phyloP scores from a whole-genome alignment of 2,113 vertebrate species.

The Mastomys natalensis region DNA sequence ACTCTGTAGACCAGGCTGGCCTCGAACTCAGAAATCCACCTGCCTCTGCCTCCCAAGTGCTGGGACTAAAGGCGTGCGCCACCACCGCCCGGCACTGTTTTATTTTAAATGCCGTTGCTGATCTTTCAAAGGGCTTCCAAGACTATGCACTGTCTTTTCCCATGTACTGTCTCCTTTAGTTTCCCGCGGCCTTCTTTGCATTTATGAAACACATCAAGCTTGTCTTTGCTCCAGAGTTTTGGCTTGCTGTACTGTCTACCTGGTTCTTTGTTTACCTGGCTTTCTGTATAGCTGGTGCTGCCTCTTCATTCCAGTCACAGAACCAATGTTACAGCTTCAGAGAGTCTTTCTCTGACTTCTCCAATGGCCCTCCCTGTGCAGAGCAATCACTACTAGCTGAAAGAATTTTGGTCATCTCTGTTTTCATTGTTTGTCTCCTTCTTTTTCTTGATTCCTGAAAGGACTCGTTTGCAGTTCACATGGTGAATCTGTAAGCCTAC shows the following conservation, averaged over 20 bases:
- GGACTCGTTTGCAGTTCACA: background rate
- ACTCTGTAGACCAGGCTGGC: no score
- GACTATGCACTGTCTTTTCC: background rate
- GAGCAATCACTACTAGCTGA: background rate
- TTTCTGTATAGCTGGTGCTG: background rate
- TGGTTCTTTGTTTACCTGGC: background rate
- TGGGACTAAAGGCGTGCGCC: no score
- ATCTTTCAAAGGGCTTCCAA: background rate
- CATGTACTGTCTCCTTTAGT: background rate
- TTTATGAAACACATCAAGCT: background rate
- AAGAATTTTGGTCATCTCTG: background rate
- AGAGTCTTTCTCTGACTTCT: background rate
- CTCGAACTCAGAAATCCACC: no score
- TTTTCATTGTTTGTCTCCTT: background rate
- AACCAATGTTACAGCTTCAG: background rate
- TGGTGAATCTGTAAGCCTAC: background rate
- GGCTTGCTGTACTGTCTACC: background rate
- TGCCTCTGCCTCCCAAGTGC: no score
- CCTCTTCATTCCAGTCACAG: background rate
- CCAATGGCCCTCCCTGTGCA: background rate
- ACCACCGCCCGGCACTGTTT: no score
- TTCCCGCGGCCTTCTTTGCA: background rate
- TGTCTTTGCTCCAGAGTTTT: background rate
- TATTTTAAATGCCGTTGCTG: conserved; percentile 3
- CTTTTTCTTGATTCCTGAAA: background rate